Base-by-base conservation (phyloP, 2,113 vertebrate genomes). In the Centropristis striata region DNA sequence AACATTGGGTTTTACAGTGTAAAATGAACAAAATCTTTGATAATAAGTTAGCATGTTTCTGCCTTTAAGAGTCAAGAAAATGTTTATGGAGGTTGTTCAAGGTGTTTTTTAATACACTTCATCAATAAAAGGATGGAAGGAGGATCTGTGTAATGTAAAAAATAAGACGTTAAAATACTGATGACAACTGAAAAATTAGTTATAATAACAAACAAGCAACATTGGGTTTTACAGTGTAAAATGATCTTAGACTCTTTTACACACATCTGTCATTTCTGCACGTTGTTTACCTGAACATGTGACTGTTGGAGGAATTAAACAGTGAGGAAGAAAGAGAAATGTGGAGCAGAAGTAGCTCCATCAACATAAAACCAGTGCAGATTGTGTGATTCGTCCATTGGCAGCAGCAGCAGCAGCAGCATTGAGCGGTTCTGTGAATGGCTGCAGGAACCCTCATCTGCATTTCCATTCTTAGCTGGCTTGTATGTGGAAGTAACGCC, bases 401-500 rank as follows among this genome's bases (percentile, higher is more conserved):
- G 80, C 71, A 64, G 74, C 21, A 2, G 71, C 64, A 64, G 74
- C 21, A 2, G 71, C 64, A 63, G 71, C 72, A 95, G 94, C 88
- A 91, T 93, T 95, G 96, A 95, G 95, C 95, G 39, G 61, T 93
- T 95, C 94, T 44, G 91, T 96, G 91, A 94, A 95, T 91, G 95
- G 83, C 84, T 73, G 95, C 93, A 89, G 90, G 93, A 93, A 90
- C 90, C 92, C 94, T 96, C 90, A 96, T 96, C 96, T 96, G 94
- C 96, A 96, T 97, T 97, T 97, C 96, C 95, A 93, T 96, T 97
- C 95, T 92, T 94, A 92, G 91, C 88, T 86, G 75, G 90, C 95
- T 95, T 96, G 96, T 96, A 94, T 95, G 94, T 95, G 96, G 96
- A 97, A 97, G 96, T 96, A 92, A 96, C 92, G 93, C 94, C 96